Evolutionary conservation across 2,797 vertebrate genomes (phyloP), one percentile per base, ranked within the genome.

Genomic region (Notoglanidium macrostoma): DNA sequence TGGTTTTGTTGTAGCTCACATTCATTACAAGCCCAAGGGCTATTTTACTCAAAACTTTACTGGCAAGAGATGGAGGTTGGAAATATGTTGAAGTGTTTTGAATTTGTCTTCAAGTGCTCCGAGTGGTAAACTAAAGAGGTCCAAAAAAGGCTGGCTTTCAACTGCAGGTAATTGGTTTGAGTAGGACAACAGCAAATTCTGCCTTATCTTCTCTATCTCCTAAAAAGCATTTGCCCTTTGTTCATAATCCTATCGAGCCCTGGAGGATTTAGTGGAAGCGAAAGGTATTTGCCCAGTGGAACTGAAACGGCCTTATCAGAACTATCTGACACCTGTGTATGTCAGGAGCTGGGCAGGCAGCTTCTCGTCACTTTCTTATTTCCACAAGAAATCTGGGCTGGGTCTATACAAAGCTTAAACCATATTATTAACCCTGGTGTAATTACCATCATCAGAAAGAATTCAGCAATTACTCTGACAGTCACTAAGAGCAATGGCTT

Each of bases 141-240:
- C 85, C 68, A 79, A 87, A 61, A 80, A 90, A 91, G 89, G 87
- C 15, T 83, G 74, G 59, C 79, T 88, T 92, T 88, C 88, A 49
- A 87, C 77, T 87, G 81, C 72, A 88, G 87, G 90, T 91, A 89
- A 91, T 93, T 92, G 90, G 90, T 92, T 85, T 82, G 88, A 92
- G 89, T 88, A 57, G 76, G 76, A 70, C 68, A 59, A 85, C 88
- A 87, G 89, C 87, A 90, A 87, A 90, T 54, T 23, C 57, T 82
- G 49, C 86, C 89, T 86, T 89, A 78, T 90, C 89, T 84, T 55
- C 32, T 86, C 88, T 67, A 89, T 92, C 89, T 77, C 77, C 46
- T 29, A 84, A 89, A 91, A 91, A 86, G 90, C 83, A 84, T 92
- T 92, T 29, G 85, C 85, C 72, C 85, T 91, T 85, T 87, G 78